Base-by-base conservation (phyloP, 2,888 invertebrate genomes). In the Drosophila anomalata region DNA sequence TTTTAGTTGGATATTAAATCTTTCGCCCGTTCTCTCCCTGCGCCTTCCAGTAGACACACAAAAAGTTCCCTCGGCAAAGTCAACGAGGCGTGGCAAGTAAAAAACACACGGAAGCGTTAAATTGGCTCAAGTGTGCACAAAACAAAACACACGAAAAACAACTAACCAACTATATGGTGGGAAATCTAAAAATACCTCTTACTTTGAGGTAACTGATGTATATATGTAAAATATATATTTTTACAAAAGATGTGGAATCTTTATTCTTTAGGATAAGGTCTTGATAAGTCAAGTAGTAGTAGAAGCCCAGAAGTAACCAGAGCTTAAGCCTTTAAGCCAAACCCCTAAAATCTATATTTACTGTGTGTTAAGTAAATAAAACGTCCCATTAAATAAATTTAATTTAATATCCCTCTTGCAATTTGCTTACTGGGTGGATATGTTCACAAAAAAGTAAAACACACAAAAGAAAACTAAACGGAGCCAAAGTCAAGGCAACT, bases 101-200 rank as follows among this genome's bases (percentile, higher is more conserved):
- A 76, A 63, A 70, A 68, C 62, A 86, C 72, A 79, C 76, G 73
- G 73, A 79, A 71, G 80, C 79, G 77, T 79, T 77, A 83, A 81
- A 83, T 79, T 86, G 72, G 66, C 66, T 73, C 55, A 75, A 81
- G 75, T 73, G 83, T 74, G 73, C 62, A 53, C 22, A 66, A 39
- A 62, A 48, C 33, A 57, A 58, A 76, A 33, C 22, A 54, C 24
- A 31, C 51, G 56, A 58, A 52, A 54, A 54, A 24, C 24, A 29
- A 36, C 58, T 47, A 63, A 47, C 50, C 54, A 68, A 50, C 26
- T 47, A 42, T n/a, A 47, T 5, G 26, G 20, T 42, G 9, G 17
- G 20, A 20, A 17, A 14, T 36, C n/a, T n/a, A 14, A 36, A 36
- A 36, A n/a, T 36, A 36, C 36, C 14, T 36, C 6, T n/a, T 36